Evolutionary conservation across 2,888 invertebrate species (phyloP).

Genomic region (Harpagoxenus sublaevis): DNA sequence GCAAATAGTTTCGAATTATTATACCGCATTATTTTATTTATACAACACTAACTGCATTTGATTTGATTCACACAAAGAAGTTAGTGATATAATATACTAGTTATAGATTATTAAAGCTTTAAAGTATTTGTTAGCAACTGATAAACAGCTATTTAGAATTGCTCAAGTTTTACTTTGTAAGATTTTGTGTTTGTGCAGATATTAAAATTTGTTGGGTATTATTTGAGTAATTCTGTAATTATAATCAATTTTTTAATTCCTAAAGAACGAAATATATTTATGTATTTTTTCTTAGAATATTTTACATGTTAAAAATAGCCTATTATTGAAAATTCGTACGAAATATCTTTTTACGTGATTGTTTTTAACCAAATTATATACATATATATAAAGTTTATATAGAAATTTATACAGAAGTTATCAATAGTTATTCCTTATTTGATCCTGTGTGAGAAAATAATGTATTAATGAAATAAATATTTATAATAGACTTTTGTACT

Average conservation of each 20-base stretch:
- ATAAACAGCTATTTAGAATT: not conserved
- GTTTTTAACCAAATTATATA: slow-evolving; percentile 4
- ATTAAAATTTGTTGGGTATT: slow-evolving; percentile 11
- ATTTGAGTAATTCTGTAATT: slow-evolving; percentile 14
- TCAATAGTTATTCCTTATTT: not conserved
- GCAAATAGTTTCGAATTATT: not conserved
- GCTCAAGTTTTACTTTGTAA: slow-evolving; percentile 16
- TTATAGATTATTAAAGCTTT: slow-evolving; percentile 5
- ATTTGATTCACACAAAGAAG: not conserved
- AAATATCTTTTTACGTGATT: slow-evolving; percentile 20
- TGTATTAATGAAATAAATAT: slow-evolving; percentile 8
- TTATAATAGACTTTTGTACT: not conserved
- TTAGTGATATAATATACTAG: not conserved
- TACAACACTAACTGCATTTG: not conserved
- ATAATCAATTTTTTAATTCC: not conserved
- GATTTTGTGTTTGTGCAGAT: not conserved
- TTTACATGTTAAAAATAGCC: not conserved
- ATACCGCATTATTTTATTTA: not conserved
- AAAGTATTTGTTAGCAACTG: slow-evolving; percentile 19
- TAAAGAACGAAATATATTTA: not conserved
- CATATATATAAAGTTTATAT: slow-evolving; percentile 4
- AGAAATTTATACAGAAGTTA: slow-evolving; percentile 19
- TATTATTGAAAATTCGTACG: not conserved
- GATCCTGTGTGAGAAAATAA: not conserved
- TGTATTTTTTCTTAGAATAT: not conserved